These are phyloP conservation scores for Phallusia fumigata DNA, from an alignment of 23 tunicate species.

Conservation along the genomic window DNA sequence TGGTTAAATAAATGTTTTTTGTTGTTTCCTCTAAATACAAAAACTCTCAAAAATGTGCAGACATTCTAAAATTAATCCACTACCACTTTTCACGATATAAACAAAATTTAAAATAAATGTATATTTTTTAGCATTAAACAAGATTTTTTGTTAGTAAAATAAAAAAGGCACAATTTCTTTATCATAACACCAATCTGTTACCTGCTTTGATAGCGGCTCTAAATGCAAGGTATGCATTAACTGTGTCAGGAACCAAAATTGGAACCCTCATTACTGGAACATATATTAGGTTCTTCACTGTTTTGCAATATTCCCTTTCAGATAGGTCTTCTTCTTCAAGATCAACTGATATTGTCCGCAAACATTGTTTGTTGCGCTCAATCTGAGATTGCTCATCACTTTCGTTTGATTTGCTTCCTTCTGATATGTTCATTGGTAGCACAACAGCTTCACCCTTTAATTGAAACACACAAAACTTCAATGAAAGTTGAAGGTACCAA, in stretches of 20 bases:
- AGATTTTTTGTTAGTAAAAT: too few relatives aligned
- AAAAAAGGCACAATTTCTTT: too few relatives aligned
- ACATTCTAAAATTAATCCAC: too few relatives aligned
- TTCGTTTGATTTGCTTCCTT: background rate
- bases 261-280: slow-evolving; percentile 74
- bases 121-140: too few relatives aligned
- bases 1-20: too few relatives aligned
- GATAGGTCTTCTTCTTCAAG: background rate
- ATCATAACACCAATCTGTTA: background rate
- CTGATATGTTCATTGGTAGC: slow-evolving; percentile 12
- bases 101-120: too few relatives aligned
- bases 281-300: slow-evolving; percentile 38
- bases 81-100: too few relatives aligned
- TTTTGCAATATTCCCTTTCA: slow-evolving; percentile 15
- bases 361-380: background rate
- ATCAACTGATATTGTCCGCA: slow-evolving; percentile 1
- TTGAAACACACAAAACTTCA: background rate
- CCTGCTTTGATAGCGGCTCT: slow-evolving; percentile 50
- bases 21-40: too few relatives aligned
- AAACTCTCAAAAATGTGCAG: too few relatives aligned
- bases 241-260: slow-evolving; percentile 38
- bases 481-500: background rate
- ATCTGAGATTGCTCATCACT: background rate
- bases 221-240: slow-evolving; percentile 58
- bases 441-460: slow-evolving; percentile 35